Base-by-base conservation (phyloP, 2,888 invertebrate species). In the Dicranocentrus wangi region DNA sequence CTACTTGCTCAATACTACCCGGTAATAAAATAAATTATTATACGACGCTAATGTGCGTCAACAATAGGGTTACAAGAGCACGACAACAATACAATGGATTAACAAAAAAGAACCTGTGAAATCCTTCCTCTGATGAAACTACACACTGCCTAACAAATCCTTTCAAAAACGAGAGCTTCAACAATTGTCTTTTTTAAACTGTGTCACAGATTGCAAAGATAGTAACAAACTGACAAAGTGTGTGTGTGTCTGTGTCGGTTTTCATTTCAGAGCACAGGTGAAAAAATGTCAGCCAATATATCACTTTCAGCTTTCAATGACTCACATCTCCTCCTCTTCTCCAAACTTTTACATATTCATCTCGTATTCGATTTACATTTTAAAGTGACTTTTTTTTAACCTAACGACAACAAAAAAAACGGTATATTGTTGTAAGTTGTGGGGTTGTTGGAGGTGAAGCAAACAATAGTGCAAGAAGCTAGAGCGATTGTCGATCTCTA, bases 251-350 rank as follows among this genome's bases (percentile, higher is more conserved):
- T 10, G 42, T 42, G 42, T 42, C 42, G 13, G 13, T 42, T 28
- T 60, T 27, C 2, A 10, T 39, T 51, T 3, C 10, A 32, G 32
- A 32, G 32, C 32, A 32, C 15, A n/a, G 47, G 47, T 47, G 47
- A 47, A 78, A 70, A 78, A 70, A 23, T 78, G 78, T 78, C 78
- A n/a, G 70, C 78, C 53, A 78, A 65, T 60, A 55, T 76, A 69
- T 76, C 76, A 60, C 68, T 69, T 60, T 43, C 42, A 76, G 58
- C 68, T 69, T 60, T 43, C 42, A 76, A 43, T 69, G 70, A 77
- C 77, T 77, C 77, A 69, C 10, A 2, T 13, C 2, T 15, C 23
- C 17, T 39, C 8, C 25, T 66, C 47, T 70, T 70, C 78, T 47
- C 65, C 60, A 63, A 78, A 65, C 42, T 63, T 63, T 61, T 70